Percentiles rank a stretch among this genome's conserved stretches.
These are phyloP conservation scores for Drosophila ironensis DNA, from an alignment of 1,140 invertebrate genomes.

Conservation along the genomic window DNA sequence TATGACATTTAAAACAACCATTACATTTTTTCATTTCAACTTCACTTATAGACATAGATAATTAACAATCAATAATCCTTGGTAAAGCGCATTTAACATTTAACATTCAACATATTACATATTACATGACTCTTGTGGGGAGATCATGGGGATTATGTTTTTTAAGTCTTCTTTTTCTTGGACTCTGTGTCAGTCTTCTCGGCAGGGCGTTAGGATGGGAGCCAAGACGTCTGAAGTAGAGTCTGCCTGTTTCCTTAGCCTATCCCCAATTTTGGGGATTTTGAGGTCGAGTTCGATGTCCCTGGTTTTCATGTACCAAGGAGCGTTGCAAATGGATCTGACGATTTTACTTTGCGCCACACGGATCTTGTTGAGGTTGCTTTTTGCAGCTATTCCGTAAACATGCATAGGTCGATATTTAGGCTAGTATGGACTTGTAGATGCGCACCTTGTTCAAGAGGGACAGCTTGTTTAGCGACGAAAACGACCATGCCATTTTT, in stretches of 20 bases:
- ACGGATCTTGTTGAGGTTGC: not conserved
- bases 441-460: too few relatives aligned
- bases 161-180: not conserved
- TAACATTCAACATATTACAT: too few relatives aligned
- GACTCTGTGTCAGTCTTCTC: constrained; percentile 1
- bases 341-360: not conserved
- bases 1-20: too few relatives aligned
- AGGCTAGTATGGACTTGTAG: too few relatives aligned
- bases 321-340: constrained; percentile 1
- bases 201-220: not conserved
- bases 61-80: too few relatives aligned
- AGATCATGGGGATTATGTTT: not conserved
- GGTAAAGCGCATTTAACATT: too few relatives aligned
- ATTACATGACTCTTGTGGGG: not conserved
- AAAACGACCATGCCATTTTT: too few relatives aligned
- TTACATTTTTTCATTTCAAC: too few relatives aligned
- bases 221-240: not conserved
- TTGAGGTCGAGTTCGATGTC: constrained; percentile 2
- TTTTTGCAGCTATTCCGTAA: too few relatives aligned
- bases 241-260: not conserved
- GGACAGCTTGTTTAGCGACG: too few relatives aligned
- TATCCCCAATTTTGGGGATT: not conserved
- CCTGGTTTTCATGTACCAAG: not conserved
- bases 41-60: too few relatives aligned
- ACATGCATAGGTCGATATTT: too few relatives aligned